Base-by-base conservation (phyloP, 1,140 invertebrate genomes). In the Propsilocerus akamusi region DNA sequence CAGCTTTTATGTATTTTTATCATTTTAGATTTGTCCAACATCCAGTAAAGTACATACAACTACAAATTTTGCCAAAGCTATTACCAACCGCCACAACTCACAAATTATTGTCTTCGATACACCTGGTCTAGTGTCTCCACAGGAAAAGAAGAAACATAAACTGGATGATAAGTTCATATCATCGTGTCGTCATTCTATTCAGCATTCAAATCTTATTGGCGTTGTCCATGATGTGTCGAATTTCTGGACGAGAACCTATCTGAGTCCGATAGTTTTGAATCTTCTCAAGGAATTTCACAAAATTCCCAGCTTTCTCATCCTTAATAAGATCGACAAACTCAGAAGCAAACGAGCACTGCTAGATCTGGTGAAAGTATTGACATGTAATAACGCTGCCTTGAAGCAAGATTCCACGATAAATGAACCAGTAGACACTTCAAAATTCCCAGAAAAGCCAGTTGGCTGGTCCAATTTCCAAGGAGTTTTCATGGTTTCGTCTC, bases 1-100 rank as follows among this genome's bases (percentile, higher is more conserved):
- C 28, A 25, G 28, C n/a, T 5, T 28, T 49, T 48, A 23, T 47
- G 46, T 52, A 52, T 54, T 54, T 52, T n/a, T n/a, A n/a, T n/a
- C n/a, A 50, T 69, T 73, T 22, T 55, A 91, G 85, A 73, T 94
- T 49, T 90, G 88, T 65, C 77, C 89, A 25, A 77, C 83, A 10
- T 96, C 92, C 1, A 76, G 72, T 23, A 94, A 92, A 70, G 81
- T 89, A 14, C 91, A 97, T 58, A 96, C 92, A 11, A 97, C 93
- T 1, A 73, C 79, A 53, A 70, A 72, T 47, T 76, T 80, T 53
- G 73, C 78, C 1, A 72, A 75, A 57, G 86, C 81, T 12, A 75
- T 94, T 51, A 77, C 75, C 58, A 81, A 74, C 46, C 65, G 78
- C 52, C 75, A 74, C 12, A 68, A 85, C 54, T 83, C 81, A 6